These are phyloP conservation scores for Scytalopus superciliaris DNA, from an alignment of 2,113 vertebrate species.

Conservation along the genomic window DNA sequence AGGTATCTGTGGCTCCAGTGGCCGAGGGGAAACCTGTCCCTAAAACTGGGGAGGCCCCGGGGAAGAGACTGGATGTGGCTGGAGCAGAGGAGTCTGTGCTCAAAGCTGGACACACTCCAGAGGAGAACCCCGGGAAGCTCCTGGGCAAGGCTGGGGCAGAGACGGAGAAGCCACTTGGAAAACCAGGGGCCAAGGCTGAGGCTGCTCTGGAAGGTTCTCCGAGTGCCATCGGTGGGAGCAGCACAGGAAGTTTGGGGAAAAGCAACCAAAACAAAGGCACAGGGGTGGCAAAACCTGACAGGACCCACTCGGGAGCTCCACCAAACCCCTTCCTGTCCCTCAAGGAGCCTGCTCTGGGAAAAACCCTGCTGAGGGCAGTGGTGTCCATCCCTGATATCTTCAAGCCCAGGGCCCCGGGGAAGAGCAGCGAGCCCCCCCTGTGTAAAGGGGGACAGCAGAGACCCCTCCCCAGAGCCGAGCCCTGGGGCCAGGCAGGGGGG, in stretches of 20 bases:
- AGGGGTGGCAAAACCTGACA: not conserved
- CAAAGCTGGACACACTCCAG: not conserved
- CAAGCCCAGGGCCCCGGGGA: not conserved
- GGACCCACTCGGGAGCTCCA: not conserved
- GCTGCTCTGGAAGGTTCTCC: not conserved
- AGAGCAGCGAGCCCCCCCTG: not conserved
- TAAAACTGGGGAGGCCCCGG: rapidly evolving
- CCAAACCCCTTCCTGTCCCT: not conserved
- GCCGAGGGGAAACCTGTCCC: not conserved
- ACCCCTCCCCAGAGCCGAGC: not conserved
- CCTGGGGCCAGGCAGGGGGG: not conserved
- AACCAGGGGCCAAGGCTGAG: not conserved
- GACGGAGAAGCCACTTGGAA: not conserved
- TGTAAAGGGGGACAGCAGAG: conserved; percentile 59
- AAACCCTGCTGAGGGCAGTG: conserved; percentile 12
- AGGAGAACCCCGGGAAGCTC: not conserved
- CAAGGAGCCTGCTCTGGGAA: not conserved
- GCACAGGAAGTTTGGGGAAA: not conserved
- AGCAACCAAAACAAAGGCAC: conserved; percentile 10
- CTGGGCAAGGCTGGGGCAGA: not conserved
- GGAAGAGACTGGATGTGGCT: not conserved
- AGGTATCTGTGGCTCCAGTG: rapidly evolving
- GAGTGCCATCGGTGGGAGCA: not conserved
- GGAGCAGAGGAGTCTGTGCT: not conserved
- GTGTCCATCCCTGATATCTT: conserved; percentile 38